Evolutionary conservation across 2,113 vertebrate species (phyloP).

Genomic region (Nycticorax nycticorax): DNA sequence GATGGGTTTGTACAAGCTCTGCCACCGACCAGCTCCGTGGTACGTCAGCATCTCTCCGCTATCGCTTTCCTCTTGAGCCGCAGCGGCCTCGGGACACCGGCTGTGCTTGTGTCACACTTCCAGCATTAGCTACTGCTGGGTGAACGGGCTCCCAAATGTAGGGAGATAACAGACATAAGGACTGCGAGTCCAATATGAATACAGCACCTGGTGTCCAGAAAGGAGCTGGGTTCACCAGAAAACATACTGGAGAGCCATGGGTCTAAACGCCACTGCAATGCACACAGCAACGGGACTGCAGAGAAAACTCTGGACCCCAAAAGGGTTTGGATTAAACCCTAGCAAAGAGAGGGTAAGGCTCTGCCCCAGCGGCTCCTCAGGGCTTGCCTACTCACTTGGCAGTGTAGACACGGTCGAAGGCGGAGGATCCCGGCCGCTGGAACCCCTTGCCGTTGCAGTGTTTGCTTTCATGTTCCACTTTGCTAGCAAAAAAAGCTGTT

Average conservation of each 20-base stretch:
- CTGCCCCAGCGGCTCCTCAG: accelerated
- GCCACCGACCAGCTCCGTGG: neutral
- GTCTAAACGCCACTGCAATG: neutral
- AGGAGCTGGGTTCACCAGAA: neutral
- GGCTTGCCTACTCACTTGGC: conserved; percentile 86
- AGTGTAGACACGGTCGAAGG: conserved; percentile 86
- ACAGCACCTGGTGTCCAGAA: neutral
- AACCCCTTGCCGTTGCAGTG: conserved; percentile 60
- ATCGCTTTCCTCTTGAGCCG: neutral
- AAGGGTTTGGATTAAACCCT: neutral
- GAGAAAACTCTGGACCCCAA: neutral
- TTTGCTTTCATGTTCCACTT: conserved; percentile 88
- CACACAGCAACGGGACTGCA: too few relatives aligned
- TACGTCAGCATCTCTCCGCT: accelerated
- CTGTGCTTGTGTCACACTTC: neutral
- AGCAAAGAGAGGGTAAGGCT: neutral
- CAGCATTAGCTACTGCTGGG: neutral
- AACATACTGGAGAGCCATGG: neutral
- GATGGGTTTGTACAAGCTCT: neutral
- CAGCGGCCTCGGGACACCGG: neutral
- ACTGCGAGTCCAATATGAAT: neutral
- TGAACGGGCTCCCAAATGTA: neutral
- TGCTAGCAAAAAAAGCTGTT: conserved; percentile 88
- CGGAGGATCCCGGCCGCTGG: conserved; percentile 66
- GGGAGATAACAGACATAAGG: neutral